A percentile compares a stretch with the other conserved stretches of the same genome.
Evolutionary conservation across 1,140 invertebrate genomes (phyloP).

Genomic region (Epicauta chinensis): DNA sequence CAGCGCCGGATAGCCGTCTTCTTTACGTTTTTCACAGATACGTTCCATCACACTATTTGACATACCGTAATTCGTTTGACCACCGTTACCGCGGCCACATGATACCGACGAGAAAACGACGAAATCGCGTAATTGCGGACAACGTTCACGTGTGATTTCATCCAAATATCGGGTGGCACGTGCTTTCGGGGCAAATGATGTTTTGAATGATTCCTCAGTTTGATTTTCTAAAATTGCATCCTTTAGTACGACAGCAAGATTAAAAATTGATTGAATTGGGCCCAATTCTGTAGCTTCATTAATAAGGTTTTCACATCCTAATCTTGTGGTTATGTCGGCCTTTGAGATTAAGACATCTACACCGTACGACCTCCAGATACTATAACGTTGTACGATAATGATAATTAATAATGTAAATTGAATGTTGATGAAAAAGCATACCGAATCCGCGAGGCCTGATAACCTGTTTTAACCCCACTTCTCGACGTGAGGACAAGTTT

Average conservation of each 20-base stretch:
- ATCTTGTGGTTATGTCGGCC: slow-evolving; percentile 43
- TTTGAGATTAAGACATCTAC: slow-evolving; percentile 46
- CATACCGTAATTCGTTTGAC: too few species aligned
- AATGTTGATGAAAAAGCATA: slow-evolving; percentile 39
- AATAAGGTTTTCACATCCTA: slow-evolving; percentile 53
- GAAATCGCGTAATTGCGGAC: slow-evolving; percentile 44
- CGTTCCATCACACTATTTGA: too few species aligned
- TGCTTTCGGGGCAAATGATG: slow-evolving; percentile 48
- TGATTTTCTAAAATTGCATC: too few species aligned
- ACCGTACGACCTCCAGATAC: slow-evolving; percentile 52
- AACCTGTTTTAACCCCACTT: slow-evolving; percentile 69
- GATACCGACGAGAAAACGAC: slow-evolving; percentile 82
- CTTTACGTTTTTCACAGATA: too few species aligned
- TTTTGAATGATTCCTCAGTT: slow-evolving; percentile 46
- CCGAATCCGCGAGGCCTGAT: slow-evolving; percentile 62
- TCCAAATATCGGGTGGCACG: slow-evolving; percentile 44
- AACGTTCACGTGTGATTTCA: slow-evolving; percentile 45
- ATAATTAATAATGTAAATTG: not conserved
- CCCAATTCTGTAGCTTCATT: slow-evolving; percentile 51
- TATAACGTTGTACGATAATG: slow-evolving; percentile 3
- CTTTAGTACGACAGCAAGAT: slow-evolving; percentile 62
- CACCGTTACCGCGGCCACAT: slow-evolving; percentile 81
- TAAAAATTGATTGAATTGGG: slow-evolving; percentile 69
- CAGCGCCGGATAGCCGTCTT: too few species aligned
- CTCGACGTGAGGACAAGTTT: slow-evolving; percentile 76